A percentile compares a stretch with the other conserved stretches of the same genome.
phyloP scores from a whole-genome alignment of 2,113 vertebrate genomes.

The Corythornis cristatus region DNA sequence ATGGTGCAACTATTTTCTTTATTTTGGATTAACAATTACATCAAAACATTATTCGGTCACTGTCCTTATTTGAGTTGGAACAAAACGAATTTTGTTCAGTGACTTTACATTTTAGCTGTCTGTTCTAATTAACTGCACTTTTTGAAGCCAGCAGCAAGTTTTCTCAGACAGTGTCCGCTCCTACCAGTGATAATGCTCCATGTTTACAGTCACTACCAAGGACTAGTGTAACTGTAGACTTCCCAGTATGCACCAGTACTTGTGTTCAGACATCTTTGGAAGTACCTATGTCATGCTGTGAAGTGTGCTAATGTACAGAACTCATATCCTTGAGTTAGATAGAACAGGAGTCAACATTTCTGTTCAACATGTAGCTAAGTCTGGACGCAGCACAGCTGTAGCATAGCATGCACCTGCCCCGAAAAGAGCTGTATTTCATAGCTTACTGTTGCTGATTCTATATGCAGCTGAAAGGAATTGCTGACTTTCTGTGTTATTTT shows the following conservation, averaged over 20 bases:
- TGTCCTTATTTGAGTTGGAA: too few species aligned
- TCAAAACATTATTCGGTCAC: slow-evolving; percentile 7
- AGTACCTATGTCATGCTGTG: not conserved
- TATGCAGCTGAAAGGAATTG: not conserved
- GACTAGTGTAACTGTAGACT: not conserved
- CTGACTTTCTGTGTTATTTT: not conserved
- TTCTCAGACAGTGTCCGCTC: too few species aligned
- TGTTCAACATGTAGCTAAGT: not conserved
- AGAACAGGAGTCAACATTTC: not conserved
- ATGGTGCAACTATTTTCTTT: not conserved
- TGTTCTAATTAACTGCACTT: too few species aligned
- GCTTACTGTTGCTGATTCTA: not conserved
- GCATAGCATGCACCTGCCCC: not conserved
- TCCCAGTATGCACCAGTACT: not conserved
- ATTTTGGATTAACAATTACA: slow-evolving; percentile 18
- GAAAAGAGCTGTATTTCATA: not conserved
- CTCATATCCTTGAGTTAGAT: not conserved
- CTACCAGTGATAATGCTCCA: too few species aligned
- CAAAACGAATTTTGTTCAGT: too few species aligned
- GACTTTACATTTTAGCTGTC: too few species aligned
- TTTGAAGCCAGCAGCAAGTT: too few species aligned
- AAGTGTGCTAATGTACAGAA: not conserved
- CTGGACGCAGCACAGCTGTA: not conserved
- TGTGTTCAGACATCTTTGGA: not conserved
- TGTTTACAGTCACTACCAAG: too few species aligned